Base-by-base conservation (phyloP, 2,797 vertebrate genomes). In the Acomys russatus region DNA sequence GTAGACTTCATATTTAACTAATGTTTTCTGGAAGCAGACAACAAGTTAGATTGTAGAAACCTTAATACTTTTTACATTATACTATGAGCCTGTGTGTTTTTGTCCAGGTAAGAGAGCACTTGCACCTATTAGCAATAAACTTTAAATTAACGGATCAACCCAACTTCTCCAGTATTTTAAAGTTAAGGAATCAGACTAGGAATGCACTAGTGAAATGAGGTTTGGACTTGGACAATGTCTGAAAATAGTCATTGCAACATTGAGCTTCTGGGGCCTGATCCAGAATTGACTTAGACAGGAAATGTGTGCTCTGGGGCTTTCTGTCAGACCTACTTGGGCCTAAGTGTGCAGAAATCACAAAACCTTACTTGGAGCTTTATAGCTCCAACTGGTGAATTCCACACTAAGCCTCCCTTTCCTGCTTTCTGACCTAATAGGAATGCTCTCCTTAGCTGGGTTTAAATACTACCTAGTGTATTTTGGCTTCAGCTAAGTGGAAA, bases 251-350 rank as follows among this genome's bases (percentile, higher is more conserved):
- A 74, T 54, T 61, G 38, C 92, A 92, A 77, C 61, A 76, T 51
- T 94, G 86, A 92, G 90, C 33, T 86, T 86, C 82, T 96, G 92
- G 95, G 96, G 85, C 64, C n/a, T 3, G 78, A 70, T 84, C 96
- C 94, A 96, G n/a, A 0, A 0, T 23, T 94, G 95, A 93, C 97
- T 96, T 90, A 95, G 96, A 93, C 97, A 97, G 97, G 96, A 97
- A 97, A 95, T 87, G 92, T 95, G 90, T 84, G 56, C 94, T 90
- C 56, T 2, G 11, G 91, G 95, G 90, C 49, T 14, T 82, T 88
- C 76, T 10, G 93, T 97, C 94, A 94, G 95, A 96, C 90, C 90
- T 89, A 90, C 35, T 87, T 93, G 96, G 95, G 97, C 79, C 94
- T 68, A 54, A 89, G 94, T n/a, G 12, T 92, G 83, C 90, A 97